Base-by-base conservation (phyloP, 1,140 invertebrate species). In the Steinernema khuongi region DNA sequence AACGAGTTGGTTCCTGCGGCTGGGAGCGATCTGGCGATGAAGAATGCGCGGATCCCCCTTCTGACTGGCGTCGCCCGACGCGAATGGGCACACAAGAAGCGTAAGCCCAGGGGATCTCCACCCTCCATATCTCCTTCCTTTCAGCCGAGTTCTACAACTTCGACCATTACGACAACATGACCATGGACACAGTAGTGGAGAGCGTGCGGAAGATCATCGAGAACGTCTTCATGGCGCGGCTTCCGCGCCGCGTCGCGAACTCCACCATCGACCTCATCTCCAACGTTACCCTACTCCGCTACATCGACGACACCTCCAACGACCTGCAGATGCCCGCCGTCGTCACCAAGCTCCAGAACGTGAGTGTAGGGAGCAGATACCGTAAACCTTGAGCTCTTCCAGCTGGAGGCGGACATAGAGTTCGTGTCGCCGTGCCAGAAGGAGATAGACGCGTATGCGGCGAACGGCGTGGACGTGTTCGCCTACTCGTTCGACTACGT, bases 61-160 rank as follows among this genome's bases (percentile, higher is more conserved):
- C 60, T 84, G 32, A 85, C 83, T n/a, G 83, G 83, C 14, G 83
- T 84, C 29, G 83, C 83, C 1, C 68, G 72, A 1, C 68, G 79
- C 4, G 83, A 84, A 70, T 84, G 83, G 83, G 82, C 79, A 32
- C 82, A 85, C 68, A 84, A 84, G 76, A 85, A 85, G 72, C 77
- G 83, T 83, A 69, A 74, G 44, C 19, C 31, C 31, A 43, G 33
- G 1, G 31, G 50, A 69, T 19, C 31, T 68, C 11, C 0, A 70
- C 41, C 36, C 22, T 36, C 74, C n/a, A 22, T 72, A 43, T 36
- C 67, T 7, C 28, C 26, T 32, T 28, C 44, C n/a, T 71, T 80
- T 74, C 60, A 82, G 81, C 81, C 11, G 74, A 81, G 68, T 84
- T 81, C 72, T 83, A 83, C 44, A 77, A 82, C n/a, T 80, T 82